Conservation (phyloP, 2,888 invertebrate species). For the Peribatodes rhomboidaria region DNA sequence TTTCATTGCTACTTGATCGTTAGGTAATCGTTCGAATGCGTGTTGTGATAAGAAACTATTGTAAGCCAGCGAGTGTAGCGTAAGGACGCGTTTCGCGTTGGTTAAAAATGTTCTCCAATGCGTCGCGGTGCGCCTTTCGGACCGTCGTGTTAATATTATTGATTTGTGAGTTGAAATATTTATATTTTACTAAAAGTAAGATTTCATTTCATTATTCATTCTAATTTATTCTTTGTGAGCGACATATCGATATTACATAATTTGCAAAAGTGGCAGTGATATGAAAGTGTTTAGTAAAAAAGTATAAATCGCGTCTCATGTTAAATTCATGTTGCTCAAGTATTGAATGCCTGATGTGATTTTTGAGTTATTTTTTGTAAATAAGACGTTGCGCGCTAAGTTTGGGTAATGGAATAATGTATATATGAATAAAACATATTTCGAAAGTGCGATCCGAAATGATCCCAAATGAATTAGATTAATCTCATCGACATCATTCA, state of each 20-base stretch:
- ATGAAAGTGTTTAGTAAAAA: background rate
- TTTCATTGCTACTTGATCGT: background rate
- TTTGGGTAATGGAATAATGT: too few relatives aligned
- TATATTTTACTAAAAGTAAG: conserved; percentile 15
- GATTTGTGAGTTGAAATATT: conserved; percentile 13
- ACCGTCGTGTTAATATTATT: conserved; percentile 14
- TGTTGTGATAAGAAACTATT: conserved; percentile 7
- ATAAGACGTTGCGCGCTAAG: conserved; percentile 1
- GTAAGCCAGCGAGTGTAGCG: background rate
- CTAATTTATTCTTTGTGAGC: background rate
- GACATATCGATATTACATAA: background rate
- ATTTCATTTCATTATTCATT: conserved; percentile 1
- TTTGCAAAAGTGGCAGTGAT: conserved; percentile 4
- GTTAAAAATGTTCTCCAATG: conserved; percentile 8
- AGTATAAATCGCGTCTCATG: background rate
- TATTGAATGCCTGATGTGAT: conserved; percentile 12
- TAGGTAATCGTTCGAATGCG: background rate
- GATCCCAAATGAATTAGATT: too few relatives aligned
- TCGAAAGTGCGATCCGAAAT: too few relatives aligned
- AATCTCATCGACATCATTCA: too few relatives aligned
- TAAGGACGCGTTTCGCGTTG: background rate
- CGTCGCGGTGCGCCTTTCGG: background rate
- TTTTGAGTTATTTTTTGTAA: background rate
- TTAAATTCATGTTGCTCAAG: conserved; percentile 5
- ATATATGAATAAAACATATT: too few relatives aligned